phyloP scores from a whole-genome alignment of 1,140 invertebrate species.

The Pachyrhynchus sulphureomaculatus region DNA sequence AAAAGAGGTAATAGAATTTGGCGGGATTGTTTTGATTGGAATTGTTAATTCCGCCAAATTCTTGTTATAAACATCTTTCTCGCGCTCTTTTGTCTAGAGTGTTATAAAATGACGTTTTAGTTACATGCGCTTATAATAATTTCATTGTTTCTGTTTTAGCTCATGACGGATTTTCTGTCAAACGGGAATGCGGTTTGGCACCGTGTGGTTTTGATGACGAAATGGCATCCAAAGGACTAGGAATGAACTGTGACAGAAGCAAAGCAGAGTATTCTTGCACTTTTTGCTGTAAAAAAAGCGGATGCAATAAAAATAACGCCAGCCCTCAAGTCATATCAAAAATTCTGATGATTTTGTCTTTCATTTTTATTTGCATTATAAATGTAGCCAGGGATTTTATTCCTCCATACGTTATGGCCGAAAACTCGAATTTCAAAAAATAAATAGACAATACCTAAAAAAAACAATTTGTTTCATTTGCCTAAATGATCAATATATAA shows the following conservation, averaged over 20 bases:
- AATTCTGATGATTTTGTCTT: neutral
- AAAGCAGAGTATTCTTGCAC: slow-evolving; percentile 51
- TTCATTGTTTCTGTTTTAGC: slow-evolving; percentile 48
- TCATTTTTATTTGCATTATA: slow-evolving; percentile 11
- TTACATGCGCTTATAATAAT: too few relatives aligned
- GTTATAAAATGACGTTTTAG: too few relatives aligned
- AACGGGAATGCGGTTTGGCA: slow-evolving; percentile 56
- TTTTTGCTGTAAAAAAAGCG: slow-evolving; percentile 50
- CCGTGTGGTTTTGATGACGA: slow-evolving; percentile 56
- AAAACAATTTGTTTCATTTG: too few relatives aligned
- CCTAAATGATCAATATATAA: too few relatives aligned
- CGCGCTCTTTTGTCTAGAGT: too few relatives aligned
- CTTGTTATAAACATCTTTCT: too few relatives aligned
- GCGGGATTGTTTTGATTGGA: too few relatives aligned
- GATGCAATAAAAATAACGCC: slow-evolving; percentile 47
- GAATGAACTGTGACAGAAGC: slow-evolving; percentile 52
- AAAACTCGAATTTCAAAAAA: slow-evolving; percentile 8
- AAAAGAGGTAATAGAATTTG: too few relatives aligned
- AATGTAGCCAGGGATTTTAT: slow-evolving; percentile 23
- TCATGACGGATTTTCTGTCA: slow-evolving; percentile 50
- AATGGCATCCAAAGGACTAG: slow-evolving; percentile 51
- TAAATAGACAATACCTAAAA: neutral
- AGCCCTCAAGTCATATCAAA: neutral
- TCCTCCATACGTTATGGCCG: slow-evolving; percentile 9
- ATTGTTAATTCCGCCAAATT: too few relatives aligned